Evolutionary conservation across 2,797 vertebrate genomes (phyloP).

Genomic region (Chaunax sp.): DNA sequence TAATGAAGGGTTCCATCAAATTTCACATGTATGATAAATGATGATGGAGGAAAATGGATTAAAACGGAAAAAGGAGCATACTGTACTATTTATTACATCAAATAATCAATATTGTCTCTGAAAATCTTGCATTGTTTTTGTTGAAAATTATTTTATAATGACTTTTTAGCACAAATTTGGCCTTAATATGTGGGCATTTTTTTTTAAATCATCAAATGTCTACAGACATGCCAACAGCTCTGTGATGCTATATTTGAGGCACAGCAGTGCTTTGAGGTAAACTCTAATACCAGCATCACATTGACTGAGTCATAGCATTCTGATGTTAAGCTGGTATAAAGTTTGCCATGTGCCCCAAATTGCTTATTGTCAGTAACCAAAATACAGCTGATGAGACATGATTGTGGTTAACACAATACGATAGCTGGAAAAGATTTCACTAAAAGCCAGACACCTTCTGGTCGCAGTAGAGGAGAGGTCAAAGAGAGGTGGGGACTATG

Average conservation of each 20-base stretch:
- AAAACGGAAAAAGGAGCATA: background rate
- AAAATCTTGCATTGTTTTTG: too few relatives aligned
- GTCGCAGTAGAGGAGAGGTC: background rate
- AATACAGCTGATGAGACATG: background rate
- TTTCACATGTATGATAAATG: constrained; percentile 6
- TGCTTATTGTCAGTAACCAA: background rate
- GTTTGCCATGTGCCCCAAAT: background rate
- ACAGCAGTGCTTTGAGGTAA: constrained; percentile 11
- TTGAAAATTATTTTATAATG: too few relatives aligned
- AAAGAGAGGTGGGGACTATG: background rate
- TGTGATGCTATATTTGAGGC: too few relatives aligned
- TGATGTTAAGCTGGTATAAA: background rate
- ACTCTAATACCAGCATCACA: background rate
- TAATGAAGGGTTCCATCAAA: constrained; percentile 9
- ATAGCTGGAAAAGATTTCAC: background rate
- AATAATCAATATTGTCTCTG: constrained; percentile 1
- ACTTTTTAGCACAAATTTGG: background rate
- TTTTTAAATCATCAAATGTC: background rate
- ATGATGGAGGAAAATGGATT: background rate
- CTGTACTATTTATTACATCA: background rate
- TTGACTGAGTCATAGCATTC: background rate
- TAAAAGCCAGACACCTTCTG: background rate
- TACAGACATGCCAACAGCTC: background rate
- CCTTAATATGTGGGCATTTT: background rate
- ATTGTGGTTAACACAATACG: background rate